phyloP scores from a whole-genome alignment of 2,797 vertebrate species.

The Diplodus sargus region DNA sequence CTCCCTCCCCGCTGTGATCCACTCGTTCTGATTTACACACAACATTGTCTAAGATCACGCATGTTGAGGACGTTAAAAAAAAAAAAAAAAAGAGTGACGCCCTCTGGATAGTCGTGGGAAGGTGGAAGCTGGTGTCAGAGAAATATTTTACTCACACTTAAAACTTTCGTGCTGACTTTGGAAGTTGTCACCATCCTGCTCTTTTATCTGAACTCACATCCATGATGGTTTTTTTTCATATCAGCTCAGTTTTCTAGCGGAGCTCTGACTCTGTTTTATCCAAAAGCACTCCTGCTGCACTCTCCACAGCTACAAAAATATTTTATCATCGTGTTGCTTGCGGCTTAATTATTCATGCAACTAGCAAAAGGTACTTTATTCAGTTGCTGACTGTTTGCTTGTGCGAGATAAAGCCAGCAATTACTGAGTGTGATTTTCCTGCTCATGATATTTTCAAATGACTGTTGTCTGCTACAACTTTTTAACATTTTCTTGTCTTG shows the following conservation, averaged over 20 bases:
- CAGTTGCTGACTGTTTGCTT: conserved; percentile 5
- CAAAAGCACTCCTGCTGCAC: background rate
- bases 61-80: too few species aligned
- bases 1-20: too few species aligned
- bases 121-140: too few species aligned
- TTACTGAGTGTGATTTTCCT: background rate
- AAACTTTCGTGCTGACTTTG: background rate
- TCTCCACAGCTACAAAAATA: conserved; percentile 2
- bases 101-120: too few species aligned
- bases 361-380: background rate
- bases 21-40: too few species aligned
- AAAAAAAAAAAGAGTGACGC: too few species aligned
- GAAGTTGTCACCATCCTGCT: background rate
- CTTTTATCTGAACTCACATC: background rate
- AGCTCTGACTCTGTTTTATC: background rate
- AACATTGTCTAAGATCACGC: too few species aligned
- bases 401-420: background rate
- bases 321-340: background rate
- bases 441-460: background rate
- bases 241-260: background rate
- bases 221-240: background rate
- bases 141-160: background rate
- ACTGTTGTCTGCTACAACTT: background rate
- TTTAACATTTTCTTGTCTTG: background rate
- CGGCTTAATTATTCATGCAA: conserved; percentile 14